Evolutionary conservation across 2,888 invertebrate species (phyloP).

Genomic region (Drosophila algonquin): DNA sequence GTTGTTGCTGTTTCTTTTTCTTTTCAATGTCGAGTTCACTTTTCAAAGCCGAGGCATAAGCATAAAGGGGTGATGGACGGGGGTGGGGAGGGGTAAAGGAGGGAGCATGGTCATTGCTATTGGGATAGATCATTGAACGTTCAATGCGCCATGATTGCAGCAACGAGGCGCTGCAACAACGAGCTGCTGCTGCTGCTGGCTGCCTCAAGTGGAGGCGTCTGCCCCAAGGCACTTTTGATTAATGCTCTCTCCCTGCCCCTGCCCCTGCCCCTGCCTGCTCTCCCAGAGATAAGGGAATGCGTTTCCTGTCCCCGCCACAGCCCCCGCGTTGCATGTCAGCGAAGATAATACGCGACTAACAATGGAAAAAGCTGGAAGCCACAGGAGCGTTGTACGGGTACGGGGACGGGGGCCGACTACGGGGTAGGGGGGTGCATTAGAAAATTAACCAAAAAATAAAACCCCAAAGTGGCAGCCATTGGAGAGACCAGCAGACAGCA

Average conservation of each 20-base stretch:
- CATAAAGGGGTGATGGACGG: background rate
- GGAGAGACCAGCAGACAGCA: conserved; percentile 13
- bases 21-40: conserved; percentile 78
- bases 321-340: conserved; percentile 60
- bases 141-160: conserved; percentile 63
- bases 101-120: conserved; percentile 54
- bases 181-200: conserved; percentile 21
- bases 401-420: too few species aligned
- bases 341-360: conserved; percentile 62
- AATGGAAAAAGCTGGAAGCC: conserved; percentile 15
- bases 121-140: conserved; percentile 76
- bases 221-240: conserved; percentile 69
- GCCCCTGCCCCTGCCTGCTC: background rate
- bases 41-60: conserved; percentile 58
- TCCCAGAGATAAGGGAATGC: conserved; percentile 55
- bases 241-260: conserved; percentile 27
- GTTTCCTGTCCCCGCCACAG: conserved; percentile 60
- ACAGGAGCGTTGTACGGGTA: too few species aligned
- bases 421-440: conserved; percentile 6
- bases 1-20: conserved; percentile 36
- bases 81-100: background rate
- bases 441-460: conserved; percentile 24
- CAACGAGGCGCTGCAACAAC: background rate
- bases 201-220: conserved; percentile 70
- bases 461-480: conserved; percentile 25